Evolutionary conservation across 53 echinoderm and acorn worm genomes (phyloP).

Genomic region (Mesocentrotus franciscanus): DNA sequence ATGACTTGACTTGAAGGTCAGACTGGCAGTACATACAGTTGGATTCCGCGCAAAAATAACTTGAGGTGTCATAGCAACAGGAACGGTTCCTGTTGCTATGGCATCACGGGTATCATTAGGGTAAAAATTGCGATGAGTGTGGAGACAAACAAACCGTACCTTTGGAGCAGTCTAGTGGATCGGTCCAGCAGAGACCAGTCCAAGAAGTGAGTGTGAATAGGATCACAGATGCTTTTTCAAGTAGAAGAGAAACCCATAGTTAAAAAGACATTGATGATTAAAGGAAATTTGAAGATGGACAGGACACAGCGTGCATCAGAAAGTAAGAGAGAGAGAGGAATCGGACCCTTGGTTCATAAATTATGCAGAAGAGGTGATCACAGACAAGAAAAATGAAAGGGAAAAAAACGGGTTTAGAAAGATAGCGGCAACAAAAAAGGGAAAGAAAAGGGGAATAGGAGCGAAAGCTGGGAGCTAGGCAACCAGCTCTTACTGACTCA

Average conservation of each 20-base stretch:
- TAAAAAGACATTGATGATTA: not conserved
- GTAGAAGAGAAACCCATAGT: not conserved
- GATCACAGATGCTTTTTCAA: no score
- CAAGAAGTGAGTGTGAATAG: no score
- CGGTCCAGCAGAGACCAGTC: no score
- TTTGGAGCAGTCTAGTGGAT: no score
- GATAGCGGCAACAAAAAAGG: not conserved
- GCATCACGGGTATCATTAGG: no score
- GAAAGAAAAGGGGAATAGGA: conserved; percentile 2
- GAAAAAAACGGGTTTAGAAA: conserved; percentile 5
- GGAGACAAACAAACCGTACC: no score
- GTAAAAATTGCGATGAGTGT: no score
- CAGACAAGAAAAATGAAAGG: not conserved
- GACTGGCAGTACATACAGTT: no score
- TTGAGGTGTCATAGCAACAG: no score
- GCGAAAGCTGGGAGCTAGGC: conserved; percentile 5
- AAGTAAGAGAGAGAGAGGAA: not conserved
- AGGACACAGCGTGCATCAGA: not conserved
- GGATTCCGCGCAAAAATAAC: no score
- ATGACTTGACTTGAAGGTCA: no score
- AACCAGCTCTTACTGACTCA: conserved; percentile 35
- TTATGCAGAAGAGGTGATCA: conserved; percentile 28
- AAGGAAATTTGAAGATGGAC: not conserved
- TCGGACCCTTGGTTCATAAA: conserved; percentile 42
- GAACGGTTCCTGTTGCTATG: no score